Evolutionary conservation across 1,140 invertebrate genomes (phyloP).

Genomic region (Ephestia elutella): DNA sequence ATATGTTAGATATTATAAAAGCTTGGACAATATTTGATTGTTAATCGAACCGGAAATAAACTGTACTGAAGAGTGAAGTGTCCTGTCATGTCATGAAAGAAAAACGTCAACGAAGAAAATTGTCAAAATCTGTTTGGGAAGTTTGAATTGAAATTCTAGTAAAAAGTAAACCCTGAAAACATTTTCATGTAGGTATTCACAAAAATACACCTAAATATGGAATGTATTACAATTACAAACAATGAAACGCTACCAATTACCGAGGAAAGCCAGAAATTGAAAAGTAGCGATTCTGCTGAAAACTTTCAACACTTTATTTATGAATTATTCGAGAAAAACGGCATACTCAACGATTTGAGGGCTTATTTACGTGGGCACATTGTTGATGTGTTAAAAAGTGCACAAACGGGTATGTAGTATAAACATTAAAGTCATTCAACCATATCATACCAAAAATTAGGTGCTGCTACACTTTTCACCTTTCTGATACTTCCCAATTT

Average conservation of each 20-base stretch:
- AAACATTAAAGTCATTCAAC: background rate
- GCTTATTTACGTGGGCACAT: constrained; percentile 75
- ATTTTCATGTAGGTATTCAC: background rate
- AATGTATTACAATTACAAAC: constrained; percentile 19
- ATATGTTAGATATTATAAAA: no score
- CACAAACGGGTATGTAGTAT: constrained; percentile 41
- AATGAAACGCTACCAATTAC: background rate
- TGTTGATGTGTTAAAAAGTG: constrained; percentile 68
- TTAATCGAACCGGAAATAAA: constrained; percentile 4
- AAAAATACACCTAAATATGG: constrained; percentile 21
- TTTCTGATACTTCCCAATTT: no score
- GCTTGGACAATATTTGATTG: no score
- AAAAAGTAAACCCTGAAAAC: constrained; percentile 14
- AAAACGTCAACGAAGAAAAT: constrained; percentile 49
- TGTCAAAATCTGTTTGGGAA: constrained; percentile 46
- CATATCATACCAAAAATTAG: background rate
- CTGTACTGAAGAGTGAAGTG: no score
- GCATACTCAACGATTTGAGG: constrained; percentile 71
- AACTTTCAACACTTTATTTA: constrained; percentile 75
- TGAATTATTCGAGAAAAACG: constrained; percentile 75
- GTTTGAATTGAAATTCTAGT: constrained; percentile 53
- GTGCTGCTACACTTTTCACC: no score
- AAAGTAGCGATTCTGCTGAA: constrained; percentile 47
- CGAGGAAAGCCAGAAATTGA: constrained; percentile 21
- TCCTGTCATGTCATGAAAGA: constrained; percentile 34